phyloP scores from a whole-genome alignment of 2,113 vertebrate genomes.

The Mastomys coucha region DNA sequence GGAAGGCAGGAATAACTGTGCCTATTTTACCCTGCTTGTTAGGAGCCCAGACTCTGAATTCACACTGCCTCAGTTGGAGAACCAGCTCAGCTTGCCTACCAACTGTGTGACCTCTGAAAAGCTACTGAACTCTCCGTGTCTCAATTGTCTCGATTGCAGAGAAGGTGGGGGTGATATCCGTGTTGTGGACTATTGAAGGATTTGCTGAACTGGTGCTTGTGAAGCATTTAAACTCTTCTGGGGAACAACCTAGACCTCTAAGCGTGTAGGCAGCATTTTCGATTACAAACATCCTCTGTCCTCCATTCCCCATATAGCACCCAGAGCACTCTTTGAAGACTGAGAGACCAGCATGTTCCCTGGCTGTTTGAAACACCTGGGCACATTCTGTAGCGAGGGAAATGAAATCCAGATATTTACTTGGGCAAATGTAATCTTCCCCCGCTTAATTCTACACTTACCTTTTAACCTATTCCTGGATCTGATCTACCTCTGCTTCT shows the following conservation, averaged over 20 bases:
- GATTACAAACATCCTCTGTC: background rate
- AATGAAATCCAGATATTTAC: background rate
- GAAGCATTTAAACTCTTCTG: background rate
- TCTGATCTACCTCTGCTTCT: background rate
- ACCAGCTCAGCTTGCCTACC: background rate
- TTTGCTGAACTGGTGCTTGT: background rate
- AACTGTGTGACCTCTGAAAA: background rate
- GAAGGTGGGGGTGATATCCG: background rate
- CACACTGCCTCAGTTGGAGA: background rate
- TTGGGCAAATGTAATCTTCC: background rate
- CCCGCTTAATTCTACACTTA: background rate
- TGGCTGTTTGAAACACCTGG: background rate
- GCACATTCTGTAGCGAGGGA: no score
- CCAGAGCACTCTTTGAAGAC: background rate
- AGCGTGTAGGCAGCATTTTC: background rate
- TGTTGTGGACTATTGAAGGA: background rate
- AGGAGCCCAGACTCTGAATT: constrained; percentile 44
- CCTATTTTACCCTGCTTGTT: constrained; percentile 42
- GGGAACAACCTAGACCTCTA: background rate
- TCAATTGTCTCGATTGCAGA: background rate
- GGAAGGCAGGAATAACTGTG: constrained; percentile 27
- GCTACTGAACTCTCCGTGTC: background rate
- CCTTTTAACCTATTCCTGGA: background rate
- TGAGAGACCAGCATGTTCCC: background rate
- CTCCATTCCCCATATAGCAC: background rate